Base-by-base conservation (phyloP, 1,140 invertebrate genomes). In the Chironomus tepperi region DNA sequence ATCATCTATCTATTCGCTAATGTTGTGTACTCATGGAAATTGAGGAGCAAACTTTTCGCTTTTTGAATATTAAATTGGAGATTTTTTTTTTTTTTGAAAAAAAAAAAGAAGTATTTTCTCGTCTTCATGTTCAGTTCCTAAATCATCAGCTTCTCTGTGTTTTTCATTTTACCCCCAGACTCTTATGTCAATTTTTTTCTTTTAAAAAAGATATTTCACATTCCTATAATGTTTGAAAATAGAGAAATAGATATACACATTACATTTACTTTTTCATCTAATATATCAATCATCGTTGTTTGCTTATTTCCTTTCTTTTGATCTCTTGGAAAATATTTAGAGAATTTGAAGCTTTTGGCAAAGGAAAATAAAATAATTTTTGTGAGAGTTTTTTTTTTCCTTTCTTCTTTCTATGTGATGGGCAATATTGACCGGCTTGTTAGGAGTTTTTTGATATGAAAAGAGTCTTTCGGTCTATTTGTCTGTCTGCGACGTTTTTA, bases 11-110 rank as follows among this genome's bases (percentile, higher is more conserved):
- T 57, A 57, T 9, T 57, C 47, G 47, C 12, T 57, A 57, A 57
- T 57, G 47, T 57, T 57, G 47, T 57, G 47, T 57, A 57, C 47
- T 57, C 47, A 57, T 57, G 47, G 47, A 57, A n/a, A 57, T 57
- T 57, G 47, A 57, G 12, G 12, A 57, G 47, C 9, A 57, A 57
- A 57, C 47, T 57, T 57, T 57, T 57, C 47, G 47, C 47, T n/a
- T 57, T 57, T 57, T n/a, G 47, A 57, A 57, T 57, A 57, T 57
- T 57, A 57, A 57, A 57, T 5, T 57, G 47, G 47, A 57, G 47
- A 57, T 57, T 57, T 47, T 9, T 47, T 8, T 47, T 47, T 15
- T 47, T 47, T 47, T 47, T 57, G 5, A 34, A 34, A 1, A 34
- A 34, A 34, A 34, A 34, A 34, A 34, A 34, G 5, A 34, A 34